These are phyloP conservation scores for Hirtodrosophila alboralis DNA, from an alignment of 2,888 invertebrate species.

Conservation along the genomic window DNA sequence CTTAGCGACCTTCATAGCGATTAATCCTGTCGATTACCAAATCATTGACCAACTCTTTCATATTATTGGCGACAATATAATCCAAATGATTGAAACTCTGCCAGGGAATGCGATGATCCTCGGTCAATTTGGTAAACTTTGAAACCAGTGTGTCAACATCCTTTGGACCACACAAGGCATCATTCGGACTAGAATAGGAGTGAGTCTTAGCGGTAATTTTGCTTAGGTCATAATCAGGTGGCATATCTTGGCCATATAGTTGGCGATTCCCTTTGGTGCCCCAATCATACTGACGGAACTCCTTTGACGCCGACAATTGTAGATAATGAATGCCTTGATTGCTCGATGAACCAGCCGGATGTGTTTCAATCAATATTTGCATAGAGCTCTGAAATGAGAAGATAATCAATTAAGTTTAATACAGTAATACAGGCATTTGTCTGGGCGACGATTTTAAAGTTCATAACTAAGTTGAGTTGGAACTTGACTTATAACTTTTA, in stretches of 20 bases:
- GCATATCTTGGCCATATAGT: slow-evolving; percentile 65
- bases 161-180: slow-evolving; percentile 71
- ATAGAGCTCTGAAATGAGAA: slow-evolving; percentile 55
- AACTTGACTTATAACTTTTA: too few relatives aligned
- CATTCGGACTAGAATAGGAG: slow-evolving; percentile 76
- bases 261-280: slow-evolving; percentile 67
- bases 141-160: slow-evolving; percentile 74
- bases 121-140: slow-evolving; percentile 53
- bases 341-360: slow-evolving; percentile 79
- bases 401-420: background rate
- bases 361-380: slow-evolving; percentile 72
- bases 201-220: slow-evolving; percentile 73
- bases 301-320: slow-evolving; percentile 63
- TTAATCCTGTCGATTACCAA: slow-evolving; percentile 62
- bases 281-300: slow-evolving; percentile 80
- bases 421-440: too few relatives aligned
- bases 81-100: slow-evolving; percentile 81
- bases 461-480: too few relatives aligned
- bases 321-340: slow-evolving; percentile 80
- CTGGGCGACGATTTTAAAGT: too few relatives aligned
- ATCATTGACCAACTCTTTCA: slow-evolving; percentile 75
- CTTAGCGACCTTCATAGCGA: slow-evolving; percentile 42
- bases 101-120: slow-evolving; percentile 75
- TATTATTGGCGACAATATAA: slow-evolving; percentile 74
- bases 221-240: slow-evolving; percentile 78